Evolutionary conservation across 2,797 vertebrate genomes (phyloP).

Genomic region (Bradypus variegatus): DNA sequence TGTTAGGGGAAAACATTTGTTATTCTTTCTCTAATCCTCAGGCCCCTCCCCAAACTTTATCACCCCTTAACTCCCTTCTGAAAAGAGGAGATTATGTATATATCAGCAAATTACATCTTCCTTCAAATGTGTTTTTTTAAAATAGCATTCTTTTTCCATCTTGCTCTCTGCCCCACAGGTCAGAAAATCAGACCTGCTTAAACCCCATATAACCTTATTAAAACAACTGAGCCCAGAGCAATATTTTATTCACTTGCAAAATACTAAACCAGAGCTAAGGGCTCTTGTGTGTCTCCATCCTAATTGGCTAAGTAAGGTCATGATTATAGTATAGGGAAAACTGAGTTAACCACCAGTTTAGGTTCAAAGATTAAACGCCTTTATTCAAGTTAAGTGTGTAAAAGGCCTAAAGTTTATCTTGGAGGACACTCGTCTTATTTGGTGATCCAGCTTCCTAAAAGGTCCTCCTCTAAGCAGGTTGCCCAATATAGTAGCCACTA

Average conservation of each 20-base stretch:
- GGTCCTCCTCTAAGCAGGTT: neutral
- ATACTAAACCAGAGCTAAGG: conserved; percentile 3
- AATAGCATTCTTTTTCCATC: neutral
- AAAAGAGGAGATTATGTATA: neutral
- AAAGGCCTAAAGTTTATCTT: neutral
- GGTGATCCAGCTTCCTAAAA: neutral
- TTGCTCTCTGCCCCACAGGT: neutral
- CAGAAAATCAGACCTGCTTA: neutral
- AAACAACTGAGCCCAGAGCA: neutral
- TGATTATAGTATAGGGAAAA: neutral
- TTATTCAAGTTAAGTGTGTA: neutral
- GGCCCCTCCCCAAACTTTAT: neutral
- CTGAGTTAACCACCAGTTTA: neutral
- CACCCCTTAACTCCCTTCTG: neutral
- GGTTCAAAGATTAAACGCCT: neutral
- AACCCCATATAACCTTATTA: conserved; percentile 7
- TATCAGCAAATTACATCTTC: neutral
- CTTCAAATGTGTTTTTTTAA: neutral
- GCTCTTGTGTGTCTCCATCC: neutral
- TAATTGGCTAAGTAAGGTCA: neutral
- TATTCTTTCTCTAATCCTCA: neutral
- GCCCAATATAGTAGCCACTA: neutral
- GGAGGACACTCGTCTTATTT: neutral
- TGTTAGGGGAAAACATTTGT: neutral
- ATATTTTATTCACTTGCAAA: neutral